phyloP scores from a whole-genome alignment of 2,113 vertebrate species.

The Prochilodus magdalenae region DNA sequence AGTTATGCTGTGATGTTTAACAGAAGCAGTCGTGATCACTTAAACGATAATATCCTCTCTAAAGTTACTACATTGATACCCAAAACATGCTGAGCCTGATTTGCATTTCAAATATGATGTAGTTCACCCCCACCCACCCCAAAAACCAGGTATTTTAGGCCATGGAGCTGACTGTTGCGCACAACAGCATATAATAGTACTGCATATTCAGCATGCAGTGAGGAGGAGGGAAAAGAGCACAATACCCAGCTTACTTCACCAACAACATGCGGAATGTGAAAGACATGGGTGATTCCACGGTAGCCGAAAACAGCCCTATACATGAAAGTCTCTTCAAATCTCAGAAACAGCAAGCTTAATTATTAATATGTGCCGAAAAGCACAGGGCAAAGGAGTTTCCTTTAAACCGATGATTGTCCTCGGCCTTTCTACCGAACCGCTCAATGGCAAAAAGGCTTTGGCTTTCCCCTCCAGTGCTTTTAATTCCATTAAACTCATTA shows the following conservation, averaged over 20 bases:
- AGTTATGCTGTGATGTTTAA: background rate
- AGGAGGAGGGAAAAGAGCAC: background rate
- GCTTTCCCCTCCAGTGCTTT: constrained; percentile 42
- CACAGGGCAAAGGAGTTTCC: background rate
- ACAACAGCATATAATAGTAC: constrained; percentile 9
- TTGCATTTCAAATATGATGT: constrained; percentile 38
- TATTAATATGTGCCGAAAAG: background rate
- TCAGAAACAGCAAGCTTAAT: background rate
- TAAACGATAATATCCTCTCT: background rate
- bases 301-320: background rate
- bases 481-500: constrained; percentile 53
- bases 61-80: background rate
- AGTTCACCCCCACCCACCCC: background rate
- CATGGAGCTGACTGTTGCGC: constrained; percentile 34
- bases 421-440: constrained; percentile 22
- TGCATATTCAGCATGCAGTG: constrained; percentile 18
- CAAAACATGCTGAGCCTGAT: constrained; percentile 19
- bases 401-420: background rate
- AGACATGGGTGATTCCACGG: background rate
- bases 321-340: background rate
- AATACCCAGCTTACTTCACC: background rate
- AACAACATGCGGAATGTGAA: background rate
- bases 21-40: background rate
- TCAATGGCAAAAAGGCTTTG: constrained; percentile 7
- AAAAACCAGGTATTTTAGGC: constrained; percentile 41